A percentile compares a stretch with the other conserved stretches of the same genome.
Conservation (phyloP, 2,888 invertebrate species). For the Chloroclystis v-ata region DNA sequence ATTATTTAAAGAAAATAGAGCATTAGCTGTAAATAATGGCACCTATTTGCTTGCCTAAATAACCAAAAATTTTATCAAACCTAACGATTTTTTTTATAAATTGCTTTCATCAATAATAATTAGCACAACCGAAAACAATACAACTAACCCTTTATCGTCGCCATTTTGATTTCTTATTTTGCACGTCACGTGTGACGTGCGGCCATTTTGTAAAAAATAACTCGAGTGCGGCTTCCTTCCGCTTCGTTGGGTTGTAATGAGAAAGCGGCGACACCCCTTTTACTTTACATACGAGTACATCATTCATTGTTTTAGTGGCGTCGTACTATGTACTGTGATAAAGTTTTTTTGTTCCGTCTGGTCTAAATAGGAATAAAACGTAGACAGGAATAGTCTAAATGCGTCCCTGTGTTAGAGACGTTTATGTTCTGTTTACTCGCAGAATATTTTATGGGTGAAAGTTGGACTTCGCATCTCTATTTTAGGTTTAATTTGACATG, state of each 20-base stretch:
- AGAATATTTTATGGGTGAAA: constrained; percentile 12
- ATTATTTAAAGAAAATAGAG: too few species aligned
- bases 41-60: too few species aligned
- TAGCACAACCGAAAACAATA: constrained; percentile 15
- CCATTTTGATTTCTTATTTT: constrained; percentile 70
- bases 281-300: constrained; percentile 63
- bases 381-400: constrained; percentile 38
- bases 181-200: constrained; percentile 66
- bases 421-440: constrained; percentile 21
- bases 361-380: constrained; percentile 46
- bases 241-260: constrained; percentile 70
- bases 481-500: background rate
- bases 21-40: too few species aligned
- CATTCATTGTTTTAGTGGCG: constrained; percentile 73
- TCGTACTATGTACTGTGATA: constrained; percentile 47
- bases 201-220: constrained; percentile 74
- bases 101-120: too few species aligned
- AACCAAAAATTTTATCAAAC: too few species aligned
- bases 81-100: too few species aligned
- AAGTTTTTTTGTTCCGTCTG: constrained; percentile 64
- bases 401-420: constrained; percentile 34
- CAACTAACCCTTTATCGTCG: constrained; percentile 38
- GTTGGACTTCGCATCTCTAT: constrained; percentile 6
- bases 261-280: constrained; percentile 73
- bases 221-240: constrained; percentile 75